These are phyloP conservation scores for Anarrhichthys ocellatus DNA, from an alignment of 2,113 vertebrate species.

Conservation along the genomic window DNA sequence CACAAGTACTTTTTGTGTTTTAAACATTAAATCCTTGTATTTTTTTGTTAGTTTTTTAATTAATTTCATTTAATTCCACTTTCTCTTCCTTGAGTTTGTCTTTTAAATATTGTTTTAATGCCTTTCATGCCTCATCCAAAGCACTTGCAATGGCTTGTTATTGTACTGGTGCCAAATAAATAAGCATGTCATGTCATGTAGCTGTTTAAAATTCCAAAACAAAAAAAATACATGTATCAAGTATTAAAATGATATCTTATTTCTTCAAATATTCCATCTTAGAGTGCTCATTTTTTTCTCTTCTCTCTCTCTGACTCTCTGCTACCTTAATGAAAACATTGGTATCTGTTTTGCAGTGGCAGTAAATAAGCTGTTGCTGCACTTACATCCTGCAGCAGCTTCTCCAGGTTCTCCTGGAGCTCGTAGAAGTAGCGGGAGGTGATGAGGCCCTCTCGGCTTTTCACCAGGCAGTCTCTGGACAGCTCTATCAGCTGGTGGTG, in stretches of 20 bases:
- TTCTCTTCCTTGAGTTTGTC: not conserved
- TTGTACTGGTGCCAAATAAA: not conserved
- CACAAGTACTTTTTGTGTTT: not conserved
- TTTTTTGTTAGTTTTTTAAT: not conserved
- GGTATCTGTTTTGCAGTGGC: too few relatives aligned
- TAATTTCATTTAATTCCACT: not conserved
- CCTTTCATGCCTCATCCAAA: not conserved
- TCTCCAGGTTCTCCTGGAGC: constrained; percentile 97
- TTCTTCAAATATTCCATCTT: not conserved
- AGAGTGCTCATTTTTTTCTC: not conserved
- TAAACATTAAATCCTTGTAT: not conserved
- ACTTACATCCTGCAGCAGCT: constrained; percentile 97
- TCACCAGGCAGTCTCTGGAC: constrained; percentile 95
- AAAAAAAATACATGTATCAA: not conserved
- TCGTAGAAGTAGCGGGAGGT: constrained; percentile 98
- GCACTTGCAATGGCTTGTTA: not conserved
- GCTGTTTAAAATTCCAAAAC: not conserved
- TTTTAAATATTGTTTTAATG: not conserved
- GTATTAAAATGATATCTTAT: not conserved
- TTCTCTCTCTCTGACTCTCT: not conserved
- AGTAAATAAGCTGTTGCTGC: not conserved
- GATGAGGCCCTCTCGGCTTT: constrained; percentile 93
- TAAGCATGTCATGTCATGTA: not conserved
- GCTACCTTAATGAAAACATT: too few relatives aligned
- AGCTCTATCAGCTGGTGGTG: constrained; percentile 97